Evolutionary conservation across 2,113 vertebrate genomes (phyloP), one percentile per base, ranked within the genome.

Genomic region (Trichechus manatus): DNA sequence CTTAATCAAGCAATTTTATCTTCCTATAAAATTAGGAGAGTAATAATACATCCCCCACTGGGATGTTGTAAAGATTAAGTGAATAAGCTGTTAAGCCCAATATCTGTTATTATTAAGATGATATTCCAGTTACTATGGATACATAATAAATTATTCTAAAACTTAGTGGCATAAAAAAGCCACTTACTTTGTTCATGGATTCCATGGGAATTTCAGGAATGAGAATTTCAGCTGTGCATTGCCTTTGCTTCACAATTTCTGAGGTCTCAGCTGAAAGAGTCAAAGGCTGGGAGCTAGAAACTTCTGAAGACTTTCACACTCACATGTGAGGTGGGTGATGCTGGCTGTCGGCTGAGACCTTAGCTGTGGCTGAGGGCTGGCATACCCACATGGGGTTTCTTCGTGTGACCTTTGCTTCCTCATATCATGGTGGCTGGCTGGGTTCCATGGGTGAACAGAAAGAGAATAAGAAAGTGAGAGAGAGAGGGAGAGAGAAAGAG

Each of bases 61-160:
- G 56, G n/a, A 74, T 36, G 15, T 39, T 22, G 20, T 39, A 74
- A 39, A 59, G 53, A 91, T n/a, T 77, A 88, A 91, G 53, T 94
- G 85, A 92, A 47, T 47, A 84, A 86, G 29, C 72, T 72, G 9
- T 22, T 75, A 94, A 78, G 56, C 14, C 72, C 72, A 39, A 25
- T 39, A 74, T 50, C 6, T 36, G 19, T 91, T 95, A 92, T 68
- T 91, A 93, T 95, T 92, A 93, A 93, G 59, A 92, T 95, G 86
- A 93, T 95, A 93, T 64, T 85, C 50, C 5, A 91, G 92, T 97
- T 97, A 91, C 83, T 79, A 68, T 93, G 79, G 90, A 95, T 93
- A 93, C 83, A 36, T 56, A 77, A 91, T 86, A 86, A 89, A 91
- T 93, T 86, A 95, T 59, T n/a, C 61, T 86, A 89, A 89, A 97